Evolutionary conservation across 2,888 invertebrate species (phyloP), one percentile per base, ranked within the genome.

Genomic region (Arge pagana): DNA sequence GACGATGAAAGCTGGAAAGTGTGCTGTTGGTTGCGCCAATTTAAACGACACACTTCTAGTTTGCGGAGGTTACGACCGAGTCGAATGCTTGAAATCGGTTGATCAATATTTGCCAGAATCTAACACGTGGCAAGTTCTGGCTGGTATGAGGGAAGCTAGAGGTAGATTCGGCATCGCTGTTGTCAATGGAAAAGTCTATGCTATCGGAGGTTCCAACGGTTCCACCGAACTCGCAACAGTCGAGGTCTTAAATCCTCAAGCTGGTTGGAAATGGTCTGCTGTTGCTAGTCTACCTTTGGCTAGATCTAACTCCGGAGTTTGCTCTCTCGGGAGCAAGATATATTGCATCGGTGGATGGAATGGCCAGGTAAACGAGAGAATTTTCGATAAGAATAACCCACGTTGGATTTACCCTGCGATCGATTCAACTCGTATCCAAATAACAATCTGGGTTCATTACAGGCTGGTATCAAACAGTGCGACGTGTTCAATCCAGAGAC

Each of bases 11-110:
- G 81, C 81, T 41, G 83, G 85, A 36, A 83, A 91, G 58, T 89
- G 90, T 78, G 87, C 90, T 43, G 84, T 86, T 50, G 93, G 92
- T 50, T 84, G 88, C 54, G 88, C 86, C 31, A 85, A 85, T 68
- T 78, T 89, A 52, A 82, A 84, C 60, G 85, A 85, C 37, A 84
- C 84, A 42, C 81, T 93, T 39, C 78, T 93, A 59, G 90, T 89
- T 53, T 89, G 90, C 78, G 93, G 88, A 66, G 89, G 89, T 6
- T 93, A 93, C 78, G 91, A 93, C 78, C 82, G 93, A 59, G 88
- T 88, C 33, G 90, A 92, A 72, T 93, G 92, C 71, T 79, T 93
- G 62, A 83, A 84, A 60, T 82, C 84, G 15, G 88, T 86, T 1
- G 91, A 91, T 77, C 82, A 84, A 36, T 93, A 90, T 79, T 82